phyloP scores from a whole-genome alignment of 2,797 vertebrate species.

The Periophthalmus magnuspinnatus region DNA sequence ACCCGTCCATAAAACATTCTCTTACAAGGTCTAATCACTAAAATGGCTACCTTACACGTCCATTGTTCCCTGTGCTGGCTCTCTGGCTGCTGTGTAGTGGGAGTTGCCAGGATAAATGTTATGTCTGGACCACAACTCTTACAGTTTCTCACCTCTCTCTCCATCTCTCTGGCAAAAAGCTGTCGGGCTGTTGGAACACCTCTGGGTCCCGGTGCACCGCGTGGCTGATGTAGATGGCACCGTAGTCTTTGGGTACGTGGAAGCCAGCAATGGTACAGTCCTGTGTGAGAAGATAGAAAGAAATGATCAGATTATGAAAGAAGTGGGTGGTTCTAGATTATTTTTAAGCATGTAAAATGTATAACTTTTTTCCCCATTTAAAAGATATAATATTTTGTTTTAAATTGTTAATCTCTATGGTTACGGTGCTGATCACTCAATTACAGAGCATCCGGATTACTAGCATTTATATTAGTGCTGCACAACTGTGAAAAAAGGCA shows the following conservation, averaged over 20 bases:
- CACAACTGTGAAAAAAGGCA: too few relatives aligned
- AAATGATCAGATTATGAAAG: background rate
- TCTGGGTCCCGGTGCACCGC: constrained; percentile 65
- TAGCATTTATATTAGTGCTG: background rate
- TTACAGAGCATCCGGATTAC: background rate
- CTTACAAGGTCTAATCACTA: background rate
- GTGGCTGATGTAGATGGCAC: constrained; percentile 61
- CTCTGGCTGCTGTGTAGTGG: background rate
- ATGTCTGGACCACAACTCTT: background rate
- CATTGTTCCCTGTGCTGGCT: background rate
- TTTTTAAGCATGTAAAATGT: too few relatives aligned
- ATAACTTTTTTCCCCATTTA: too few relatives aligned
- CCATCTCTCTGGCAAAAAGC: constrained; percentile 69
- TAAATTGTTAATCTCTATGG: too few relatives aligned
- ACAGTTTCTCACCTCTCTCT: constrained; percentile 52
- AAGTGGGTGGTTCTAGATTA: too few relatives aligned
- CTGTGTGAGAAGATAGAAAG: constrained; percentile 32
- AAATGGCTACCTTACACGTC: background rate
- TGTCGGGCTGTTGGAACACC: constrained; percentile 67
- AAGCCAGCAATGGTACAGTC: constrained; percentile 63
- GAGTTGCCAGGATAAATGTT: background rate
- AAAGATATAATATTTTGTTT: too few relatives aligned
- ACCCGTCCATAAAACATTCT: background rate
- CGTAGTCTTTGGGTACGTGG: constrained; percentile 54
- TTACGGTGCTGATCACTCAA: background rate